A percentile compares a stretch with the other conserved stretches of the same genome.
These are phyloP conservation scores for Heterocephalus glaber DNA, from an alignment of 2,113 vertebrate species.

Conservation along the genomic window DNA sequence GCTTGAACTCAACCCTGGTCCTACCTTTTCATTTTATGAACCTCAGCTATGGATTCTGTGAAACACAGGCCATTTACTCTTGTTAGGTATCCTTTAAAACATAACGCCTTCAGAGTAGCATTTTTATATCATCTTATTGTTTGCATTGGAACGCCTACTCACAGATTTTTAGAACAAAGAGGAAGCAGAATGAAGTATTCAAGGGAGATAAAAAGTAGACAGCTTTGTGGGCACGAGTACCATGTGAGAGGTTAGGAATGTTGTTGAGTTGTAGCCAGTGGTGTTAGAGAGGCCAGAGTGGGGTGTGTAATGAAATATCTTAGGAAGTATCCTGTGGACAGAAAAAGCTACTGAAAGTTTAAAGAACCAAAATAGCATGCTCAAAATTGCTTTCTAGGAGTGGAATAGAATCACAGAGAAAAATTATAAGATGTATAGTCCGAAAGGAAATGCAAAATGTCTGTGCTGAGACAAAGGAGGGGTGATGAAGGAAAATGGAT, in stretches of 20 bases:
- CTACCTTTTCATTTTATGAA: neutral
- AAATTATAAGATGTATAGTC: neutral
- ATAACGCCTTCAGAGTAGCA: slow-evolving; percentile 1
- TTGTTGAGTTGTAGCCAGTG: neutral
- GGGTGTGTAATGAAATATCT: neutral
- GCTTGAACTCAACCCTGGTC: neutral
- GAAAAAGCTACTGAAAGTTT: slow-evolving; percentile 6
- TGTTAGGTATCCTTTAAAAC: neutral
- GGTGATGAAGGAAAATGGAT: neutral
- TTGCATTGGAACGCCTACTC: neutral
- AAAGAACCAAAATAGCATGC: neutral
- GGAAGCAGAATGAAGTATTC: neutral
- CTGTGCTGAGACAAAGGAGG: neutral
- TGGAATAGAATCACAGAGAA: neutral
- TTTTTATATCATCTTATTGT: slow-evolving; percentile 26
- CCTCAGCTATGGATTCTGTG: neutral
- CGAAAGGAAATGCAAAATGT: neutral
- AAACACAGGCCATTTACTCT: neutral
- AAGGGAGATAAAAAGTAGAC: neutral
- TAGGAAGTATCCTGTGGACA: neutral
- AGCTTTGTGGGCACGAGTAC: neutral
- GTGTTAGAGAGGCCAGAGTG: neutral
- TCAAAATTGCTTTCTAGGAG: neutral
- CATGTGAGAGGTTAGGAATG: neutral
- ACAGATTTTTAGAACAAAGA: neutral